Base-by-base conservation (phyloP, 1,140 invertebrate genomes). In the Rhagoletis zephyria region DNA sequence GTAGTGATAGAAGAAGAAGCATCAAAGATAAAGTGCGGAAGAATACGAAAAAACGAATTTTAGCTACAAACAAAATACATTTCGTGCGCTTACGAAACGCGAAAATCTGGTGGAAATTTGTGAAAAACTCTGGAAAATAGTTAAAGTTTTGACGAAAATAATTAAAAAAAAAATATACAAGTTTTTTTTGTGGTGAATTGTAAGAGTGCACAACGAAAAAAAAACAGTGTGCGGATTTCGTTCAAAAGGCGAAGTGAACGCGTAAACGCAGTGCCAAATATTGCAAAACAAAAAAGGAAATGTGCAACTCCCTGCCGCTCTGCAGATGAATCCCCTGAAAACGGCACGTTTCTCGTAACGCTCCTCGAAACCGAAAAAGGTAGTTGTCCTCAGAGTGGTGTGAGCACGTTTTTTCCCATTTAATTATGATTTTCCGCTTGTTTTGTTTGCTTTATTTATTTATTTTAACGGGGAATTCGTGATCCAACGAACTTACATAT, bases 251-350 rank as follows among this genome's bases (percentile, higher is more conserved):
- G n/a, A 81, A 56, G 74, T 81, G 48, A 14, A 19, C 7, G 74
- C 74, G 45, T 81, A 56, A 19, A 30, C 45, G 48, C 45, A 81
- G 74, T 81, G 74, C 74, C 74, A 81, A 81, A 81, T 56, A 48
- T 81, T 81, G 74, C 14, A 19, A 81, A 81, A 81, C 74, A 59
- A 81, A 81, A 56, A 81, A 81, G 74, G 74, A 81, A 81, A 81
- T 81, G 74, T 81, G 74, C 74, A 81, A 81, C 40, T 59, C 0
- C 74, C 74, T 51, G 74, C 19, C 19, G 48, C 74, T 16, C n/a
- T 48, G 48, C n/a, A 81, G 48, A 12, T 81, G 56, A 81, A 56
- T 59, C 74, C 74, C 42, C 45, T 30, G 7, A 45, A 51, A 63
- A 10, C 51, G 30, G 51, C 51, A 56, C 1, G 10, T 7, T 14